Percentiles rank a stretch among this genome's conserved stretches.
Conservation (phyloP, 2,797 vertebrate genomes). For the Sebastes steindachneri region DNA sequence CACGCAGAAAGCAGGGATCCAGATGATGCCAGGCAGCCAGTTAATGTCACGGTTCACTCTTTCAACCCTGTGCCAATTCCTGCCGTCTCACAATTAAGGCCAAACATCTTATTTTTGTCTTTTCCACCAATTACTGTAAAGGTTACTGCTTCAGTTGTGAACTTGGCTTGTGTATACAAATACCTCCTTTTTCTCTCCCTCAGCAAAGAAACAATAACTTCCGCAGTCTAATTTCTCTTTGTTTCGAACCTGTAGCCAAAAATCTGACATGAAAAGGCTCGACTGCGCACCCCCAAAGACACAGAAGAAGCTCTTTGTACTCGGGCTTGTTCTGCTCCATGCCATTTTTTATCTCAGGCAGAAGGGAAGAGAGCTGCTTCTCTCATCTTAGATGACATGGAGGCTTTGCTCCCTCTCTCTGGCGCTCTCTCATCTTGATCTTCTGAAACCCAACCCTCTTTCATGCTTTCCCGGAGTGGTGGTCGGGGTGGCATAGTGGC, state of each 20-base stretch:
- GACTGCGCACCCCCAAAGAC: conserved; percentile 66
- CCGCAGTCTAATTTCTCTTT: conserved; percentile 50
- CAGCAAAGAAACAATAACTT: conserved; percentile 39
- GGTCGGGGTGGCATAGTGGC: conserved; percentile 44
- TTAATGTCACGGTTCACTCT: conserved; percentile 71
- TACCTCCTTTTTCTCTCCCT: neutral
- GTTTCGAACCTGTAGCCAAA: conserved; percentile 64
- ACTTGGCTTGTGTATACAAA: conserved; percentile 24
- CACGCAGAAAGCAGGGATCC: conserved; percentile 23
- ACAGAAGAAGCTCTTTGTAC: conserved; percentile 74
- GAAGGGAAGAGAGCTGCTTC: conserved; percentile 59
- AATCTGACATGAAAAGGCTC: conserved; percentile 72
- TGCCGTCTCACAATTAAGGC: conserved; percentile 61
- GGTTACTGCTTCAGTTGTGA: conserved; percentile 47
- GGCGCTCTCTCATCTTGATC: conserved; percentile 58
- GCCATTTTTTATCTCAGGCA: conserved; percentile 75
- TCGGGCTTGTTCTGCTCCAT: conserved; percentile 63
- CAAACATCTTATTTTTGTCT: conserved; percentile 43
- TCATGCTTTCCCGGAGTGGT: conserved; percentile 64
- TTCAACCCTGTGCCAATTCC: conserved; percentile 45
- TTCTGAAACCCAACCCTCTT: conserved; percentile 68
- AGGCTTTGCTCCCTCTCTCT: conserved; percentile 65
- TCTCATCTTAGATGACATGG: conserved; percentile 79
- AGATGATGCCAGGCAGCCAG: conserved; percentile 38
- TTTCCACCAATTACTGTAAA: conserved; percentile 70